Conservation (phyloP, 2,797 vertebrate genomes). For the Hippocampus kuda region DNA sequence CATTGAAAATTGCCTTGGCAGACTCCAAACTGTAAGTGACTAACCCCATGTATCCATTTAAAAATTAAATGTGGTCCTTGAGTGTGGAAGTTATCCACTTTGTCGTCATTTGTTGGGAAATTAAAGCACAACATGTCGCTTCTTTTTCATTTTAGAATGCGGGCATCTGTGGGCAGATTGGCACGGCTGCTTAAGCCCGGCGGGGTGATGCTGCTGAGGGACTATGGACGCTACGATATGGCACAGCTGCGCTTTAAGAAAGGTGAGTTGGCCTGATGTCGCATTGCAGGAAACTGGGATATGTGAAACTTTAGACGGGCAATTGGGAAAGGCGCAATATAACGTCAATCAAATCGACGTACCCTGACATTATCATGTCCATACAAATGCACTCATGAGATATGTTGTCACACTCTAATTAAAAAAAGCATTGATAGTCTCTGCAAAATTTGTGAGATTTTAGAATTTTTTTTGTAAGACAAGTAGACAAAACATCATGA, state of each 20-base stretch:
- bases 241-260: constrained; percentile 97
- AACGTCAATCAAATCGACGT: too few species aligned
- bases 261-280: constrained; percentile 58
- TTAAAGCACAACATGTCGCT: not conserved
- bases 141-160: constrained; percentile 65
- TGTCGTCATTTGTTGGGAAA: not conserved
- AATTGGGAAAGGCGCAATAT: too few species aligned
- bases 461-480: too few species aligned
- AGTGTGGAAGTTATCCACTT: constrained; percentile 2
- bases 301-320: not conserved
- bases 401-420: too few species aligned
- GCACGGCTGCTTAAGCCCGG: constrained; percentile 81
- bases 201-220: constrained; percentile 84
- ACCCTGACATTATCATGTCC: too few species aligned
- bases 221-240: constrained; percentile 95
- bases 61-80: not conserved
- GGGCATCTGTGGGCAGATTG: constrained; percentile 69
- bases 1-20: not conserved
- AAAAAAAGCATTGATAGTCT: too few species aligned
- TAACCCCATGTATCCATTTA: not conserved
- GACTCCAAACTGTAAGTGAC: not conserved
- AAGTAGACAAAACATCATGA: too few species aligned
- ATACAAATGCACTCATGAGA: too few species aligned
- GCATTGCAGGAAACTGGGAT: not conserved
- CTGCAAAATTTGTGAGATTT: too few species aligned